These are phyloP conservation scores for Madoqua kirkii DNA, from an alignment of 2,113 vertebrate species.

Conservation along the genomic window DNA sequence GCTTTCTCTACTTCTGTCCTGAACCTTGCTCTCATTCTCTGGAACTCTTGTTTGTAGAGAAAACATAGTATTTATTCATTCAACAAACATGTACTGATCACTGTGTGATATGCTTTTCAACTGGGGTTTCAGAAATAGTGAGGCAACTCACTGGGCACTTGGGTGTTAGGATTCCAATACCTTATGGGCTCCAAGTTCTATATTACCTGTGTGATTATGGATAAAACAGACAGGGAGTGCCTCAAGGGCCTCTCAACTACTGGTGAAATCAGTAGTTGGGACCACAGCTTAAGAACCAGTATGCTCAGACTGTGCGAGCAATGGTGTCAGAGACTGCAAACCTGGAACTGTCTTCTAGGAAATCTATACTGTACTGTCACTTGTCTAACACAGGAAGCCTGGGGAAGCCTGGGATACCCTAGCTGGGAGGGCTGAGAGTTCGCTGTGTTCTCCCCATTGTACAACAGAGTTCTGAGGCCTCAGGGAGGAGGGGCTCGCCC, in stretches of 20 bases:
- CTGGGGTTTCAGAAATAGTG: background rate
- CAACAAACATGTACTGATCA: background rate
- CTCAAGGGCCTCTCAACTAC: background rate
- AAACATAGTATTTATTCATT: background rate
- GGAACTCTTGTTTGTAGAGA: background rate
- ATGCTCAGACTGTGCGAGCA: background rate
- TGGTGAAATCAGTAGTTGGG: background rate
- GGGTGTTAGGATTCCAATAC: background rate
- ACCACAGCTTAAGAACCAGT: background rate
- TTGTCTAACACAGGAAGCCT: background rate
- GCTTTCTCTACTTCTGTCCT: background rate
- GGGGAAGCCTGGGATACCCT: background rate
- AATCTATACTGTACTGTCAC: background rate
- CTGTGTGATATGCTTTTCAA: background rate
- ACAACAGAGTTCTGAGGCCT: background rate
- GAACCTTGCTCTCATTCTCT: background rate
- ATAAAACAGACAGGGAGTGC: background rate
- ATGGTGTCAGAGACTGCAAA: background rate
- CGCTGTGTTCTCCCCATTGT: background rate
- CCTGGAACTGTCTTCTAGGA: background rate
- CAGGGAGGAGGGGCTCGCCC: background rate
- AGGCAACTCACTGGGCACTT: background rate
- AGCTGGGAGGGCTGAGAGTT: background rate
- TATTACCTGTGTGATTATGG: background rate
- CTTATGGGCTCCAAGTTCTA: too few species aligned